Conservation (phyloP, 2,888 invertebrate species). For the Sericinus montela region DNA sequence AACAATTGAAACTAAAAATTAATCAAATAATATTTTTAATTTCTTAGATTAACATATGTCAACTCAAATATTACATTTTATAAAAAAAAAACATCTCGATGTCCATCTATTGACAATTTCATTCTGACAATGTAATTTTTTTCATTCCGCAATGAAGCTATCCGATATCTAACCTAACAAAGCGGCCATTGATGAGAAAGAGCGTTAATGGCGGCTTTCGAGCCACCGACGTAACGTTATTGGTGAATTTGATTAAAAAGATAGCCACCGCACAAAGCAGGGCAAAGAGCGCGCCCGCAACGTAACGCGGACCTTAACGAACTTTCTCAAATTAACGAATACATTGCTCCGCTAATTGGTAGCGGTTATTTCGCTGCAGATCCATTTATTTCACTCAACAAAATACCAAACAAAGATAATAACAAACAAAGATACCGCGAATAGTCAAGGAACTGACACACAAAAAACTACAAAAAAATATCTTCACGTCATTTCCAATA, state of each 20-base stretch:
- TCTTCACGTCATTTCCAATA: too few species aligned
- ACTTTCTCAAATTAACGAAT: conserved; percentile 10
- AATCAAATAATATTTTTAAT: too few species aligned
- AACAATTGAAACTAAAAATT: too few species aligned
- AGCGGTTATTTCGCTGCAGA: conserved; percentile 1
- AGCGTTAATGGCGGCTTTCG: conserved; percentile 6
- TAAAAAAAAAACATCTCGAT: too few species aligned
- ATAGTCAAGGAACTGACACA: too few species aligned
- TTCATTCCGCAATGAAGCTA: background rate
- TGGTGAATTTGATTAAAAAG: conserved; percentile 15
- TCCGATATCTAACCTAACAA: background rate
- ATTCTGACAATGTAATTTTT: background rate
- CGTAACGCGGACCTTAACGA: conserved; percentile 3
- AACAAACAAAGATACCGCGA: too few species aligned
- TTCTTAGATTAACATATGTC: too few species aligned
- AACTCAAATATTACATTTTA: too few species aligned
- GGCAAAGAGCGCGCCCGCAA: background rate
- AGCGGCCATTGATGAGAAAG: background rate
- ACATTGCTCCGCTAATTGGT: conserved; percentile 3
- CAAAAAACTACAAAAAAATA: too few species aligned
- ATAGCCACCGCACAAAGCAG: conserved; percentile 8
- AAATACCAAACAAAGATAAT: too few species aligned
- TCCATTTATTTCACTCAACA: conserved; percentile 3
- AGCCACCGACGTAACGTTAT: conserved; percentile 2
- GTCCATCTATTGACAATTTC: background rate